Base-by-base conservation (phyloP, 1,140 invertebrate genomes). In the Druon quercuslanigerum region DNA sequence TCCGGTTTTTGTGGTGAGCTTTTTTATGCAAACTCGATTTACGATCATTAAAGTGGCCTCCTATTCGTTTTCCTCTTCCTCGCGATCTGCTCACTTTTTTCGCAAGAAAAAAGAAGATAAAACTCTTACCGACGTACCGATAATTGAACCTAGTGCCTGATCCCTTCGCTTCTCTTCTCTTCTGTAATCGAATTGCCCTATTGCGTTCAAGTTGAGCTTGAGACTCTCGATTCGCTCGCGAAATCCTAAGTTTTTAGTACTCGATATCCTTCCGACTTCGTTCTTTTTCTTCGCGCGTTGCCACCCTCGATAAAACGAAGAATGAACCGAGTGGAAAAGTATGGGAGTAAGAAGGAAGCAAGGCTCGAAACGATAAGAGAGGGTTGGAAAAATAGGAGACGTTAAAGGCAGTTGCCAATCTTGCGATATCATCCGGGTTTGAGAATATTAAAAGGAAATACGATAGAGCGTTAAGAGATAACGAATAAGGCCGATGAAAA, bases 101-200 rank as follows among this genome's bases (percentile, higher is more conserved):
- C 82, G 76, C 56, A 56, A 83, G 73, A 80, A 80, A 82, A 82
- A 80, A 54, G 78, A 82, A 80, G 79, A 78, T 82, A 78, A 84
- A 82, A 79, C 75, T 80, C 77, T 75, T 81, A 80, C 79, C 80
- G 74, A 79, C 78, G 79, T 82, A 82, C 80, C 79, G 82, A 83
- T 90, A 89, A 90, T 87, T 87, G 87, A 89, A 88, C 84, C 83
- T 78, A 82, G 83, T 87, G 77, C 76, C 84, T 79, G 75, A 57
- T 51, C 77, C 79, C 71, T 40, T 16, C 73, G n/a, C 77, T 79
- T 77, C 72, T 71, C 76, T 73, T 54, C 56, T 70, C 60, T 50
- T 33, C 76, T 80, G 84, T 89, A 87, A 90, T 89, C 87, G 86
- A 89, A 87, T 90, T 89, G 86, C 83, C 83, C 72, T 79, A 79